Evolutionary conservation across 2,888 invertebrate genomes (phyloP).

Genomic region (Pharmacophagus antenor): DNA sequence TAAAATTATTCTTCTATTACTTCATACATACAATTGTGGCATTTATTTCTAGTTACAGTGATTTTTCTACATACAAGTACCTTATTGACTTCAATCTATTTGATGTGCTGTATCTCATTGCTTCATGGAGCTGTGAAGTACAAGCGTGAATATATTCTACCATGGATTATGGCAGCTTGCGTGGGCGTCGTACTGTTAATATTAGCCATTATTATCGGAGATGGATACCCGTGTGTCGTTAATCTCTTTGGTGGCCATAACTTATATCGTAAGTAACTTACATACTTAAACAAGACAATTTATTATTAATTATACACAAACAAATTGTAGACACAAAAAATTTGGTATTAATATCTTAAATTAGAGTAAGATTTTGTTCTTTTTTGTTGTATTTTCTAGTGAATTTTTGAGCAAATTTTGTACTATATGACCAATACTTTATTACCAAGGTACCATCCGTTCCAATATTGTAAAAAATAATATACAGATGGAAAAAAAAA

Average conservation of each 20-base stretch:
- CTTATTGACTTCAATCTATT: constrained; percentile 67
- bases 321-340: too few relatives aligned
- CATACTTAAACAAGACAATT: too few relatives aligned
- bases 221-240: constrained; percentile 64
- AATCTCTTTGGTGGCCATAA: constrained; percentile 69
- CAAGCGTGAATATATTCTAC: constrained; percentile 69
- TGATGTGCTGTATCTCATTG: constrained; percentile 72
- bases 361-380: too few relatives aligned
- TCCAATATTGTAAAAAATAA: too few relatives aligned
- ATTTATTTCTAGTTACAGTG: constrained; percentile 62
- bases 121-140: constrained; percentile 73
- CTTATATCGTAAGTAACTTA: constrained; percentile 64
- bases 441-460: too few relatives aligned
- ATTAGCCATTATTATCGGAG: constrained; percentile 58
- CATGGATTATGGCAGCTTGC: constrained; percentile 72
- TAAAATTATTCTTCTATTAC: not conserved
- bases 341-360: too few relatives aligned
- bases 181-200: constrained; percentile 60
- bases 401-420: too few relatives aligned
- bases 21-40: not conserved
- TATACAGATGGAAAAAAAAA: too few relatives aligned
- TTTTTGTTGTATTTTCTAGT: too few relatives aligned
- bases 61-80: constrained; percentile 72
- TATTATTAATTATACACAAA: too few relatives aligned
- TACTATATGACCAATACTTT: too few relatives aligned